A percentile compares a stretch with the other conserved stretches of the same genome.
phyloP scores from a whole-genome alignment of 2,888 invertebrate genomes.

The Daptonema setosum region DNA sequence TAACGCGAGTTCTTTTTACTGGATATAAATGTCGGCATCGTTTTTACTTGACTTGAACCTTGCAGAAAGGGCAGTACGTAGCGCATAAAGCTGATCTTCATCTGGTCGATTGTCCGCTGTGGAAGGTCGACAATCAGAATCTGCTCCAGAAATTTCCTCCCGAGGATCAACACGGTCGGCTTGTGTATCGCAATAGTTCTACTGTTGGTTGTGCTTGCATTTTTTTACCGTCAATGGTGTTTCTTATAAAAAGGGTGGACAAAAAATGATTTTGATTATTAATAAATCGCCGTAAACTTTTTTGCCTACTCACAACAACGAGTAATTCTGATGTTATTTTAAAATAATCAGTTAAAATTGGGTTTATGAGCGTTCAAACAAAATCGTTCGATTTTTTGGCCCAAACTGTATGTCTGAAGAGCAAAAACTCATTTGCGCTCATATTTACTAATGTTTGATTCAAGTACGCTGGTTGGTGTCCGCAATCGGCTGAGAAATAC shows the following conservation, averaged over 20 bases:
- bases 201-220: background rate
- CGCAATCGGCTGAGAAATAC: conserved; percentile 18
- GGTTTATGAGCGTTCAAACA: no score
- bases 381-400: no score
- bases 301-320: no score
- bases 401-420: no score
- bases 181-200: background rate
- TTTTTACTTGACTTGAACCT: background rate
- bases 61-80: conserved; percentile 23
- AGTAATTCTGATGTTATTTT: no score
- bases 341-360: no score
- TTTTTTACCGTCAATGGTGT: no score
- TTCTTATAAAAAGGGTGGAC: no score
- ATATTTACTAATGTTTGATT: no score
- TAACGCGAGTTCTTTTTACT: background rate
- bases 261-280: no score
- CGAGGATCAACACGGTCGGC: background rate
- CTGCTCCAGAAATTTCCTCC: conserved; percentile 21
- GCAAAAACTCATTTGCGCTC: no score
- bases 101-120: conserved; percentile 20
- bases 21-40: background rate
- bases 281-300: no score
- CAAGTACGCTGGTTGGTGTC: conserved; percentile 26
- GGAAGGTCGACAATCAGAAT: conserved; percentile 26
- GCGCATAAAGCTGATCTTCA: conserved; percentile 20